A percentile compares a stretch with the other conserved stretches of the same genome.
These are phyloP conservation scores for Plusia festucae DNA, from an alignment of 2,888 invertebrate species.

Conservation along the genomic window DNA sequence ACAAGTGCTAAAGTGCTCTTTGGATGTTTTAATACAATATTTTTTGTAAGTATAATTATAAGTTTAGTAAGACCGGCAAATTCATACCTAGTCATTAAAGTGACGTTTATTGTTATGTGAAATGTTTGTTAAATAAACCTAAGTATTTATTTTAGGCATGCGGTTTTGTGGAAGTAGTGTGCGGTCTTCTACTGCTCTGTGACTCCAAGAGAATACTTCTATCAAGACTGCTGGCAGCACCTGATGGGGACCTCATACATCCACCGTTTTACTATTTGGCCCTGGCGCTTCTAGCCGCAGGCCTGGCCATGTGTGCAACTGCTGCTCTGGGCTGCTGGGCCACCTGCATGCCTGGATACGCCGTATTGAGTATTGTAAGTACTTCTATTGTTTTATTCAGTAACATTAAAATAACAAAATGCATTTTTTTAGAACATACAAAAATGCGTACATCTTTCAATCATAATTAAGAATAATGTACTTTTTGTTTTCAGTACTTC, in stretches of 20 bases:
- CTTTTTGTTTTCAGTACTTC: conserved; percentile 92
- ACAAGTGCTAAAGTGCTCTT: conserved; percentile 91
- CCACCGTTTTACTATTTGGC: conserved; percentile 94
- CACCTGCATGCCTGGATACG: conserved; percentile 93
- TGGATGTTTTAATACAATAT: conserved; percentile 91
- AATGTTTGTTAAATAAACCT: too few species aligned
- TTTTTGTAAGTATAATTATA: conserved; percentile 87
- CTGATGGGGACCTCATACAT: conserved; percentile 90
- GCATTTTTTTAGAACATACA: background rate
- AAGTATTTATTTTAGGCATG: conserved; percentile 84
- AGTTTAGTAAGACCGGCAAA: background rate
- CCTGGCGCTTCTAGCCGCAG: conserved; percentile 91
- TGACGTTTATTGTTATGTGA: too few species aligned
- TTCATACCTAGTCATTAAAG: background rate
- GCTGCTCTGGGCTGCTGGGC: conserved; percentile 95
- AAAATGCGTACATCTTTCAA: too few species aligned
- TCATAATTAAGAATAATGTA: too few species aligned
- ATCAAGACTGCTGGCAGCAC: conserved; percentile 92
- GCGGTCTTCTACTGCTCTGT: conserved; percentile 92
- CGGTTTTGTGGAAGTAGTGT: conserved; percentile 92
- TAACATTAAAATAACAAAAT: background rate
- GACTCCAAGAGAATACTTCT: conserved; percentile 92
- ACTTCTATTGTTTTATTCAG: background rate
- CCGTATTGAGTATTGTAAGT: conserved; percentile 92
- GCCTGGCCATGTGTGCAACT: conserved; percentile 91